Conservation (phyloP, 1,140 invertebrate species). For the Propsilocerus akamusi region DNA sequence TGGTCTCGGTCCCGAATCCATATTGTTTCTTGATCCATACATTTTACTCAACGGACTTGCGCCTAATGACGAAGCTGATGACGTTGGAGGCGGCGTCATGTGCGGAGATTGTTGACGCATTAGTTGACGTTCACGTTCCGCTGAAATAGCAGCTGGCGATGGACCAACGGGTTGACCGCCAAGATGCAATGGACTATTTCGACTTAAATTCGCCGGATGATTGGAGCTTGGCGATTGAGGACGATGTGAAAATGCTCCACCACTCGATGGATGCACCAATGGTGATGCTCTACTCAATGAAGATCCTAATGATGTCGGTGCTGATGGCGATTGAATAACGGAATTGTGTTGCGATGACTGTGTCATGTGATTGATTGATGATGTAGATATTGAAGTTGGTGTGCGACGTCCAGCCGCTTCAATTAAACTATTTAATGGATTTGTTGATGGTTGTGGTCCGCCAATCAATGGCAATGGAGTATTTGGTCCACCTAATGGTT, state of each 20-base stretch:
- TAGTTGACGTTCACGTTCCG: slow-evolving; percentile 22
- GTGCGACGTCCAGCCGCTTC: not conserved
- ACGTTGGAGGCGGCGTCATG: slow-evolving; percentile 22
- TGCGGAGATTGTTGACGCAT: slow-evolving; percentile 24
- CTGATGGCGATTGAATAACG: slow-evolving; percentile 7
- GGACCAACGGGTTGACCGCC: slow-evolving; percentile 20
- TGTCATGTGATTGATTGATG: slow-evolving; percentile 24
- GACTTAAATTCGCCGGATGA: slow-evolving; percentile 20
- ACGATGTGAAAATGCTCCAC: slow-evolving; percentile 11
- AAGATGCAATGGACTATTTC: slow-evolving; percentile 21
- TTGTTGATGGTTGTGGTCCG: not conserved
- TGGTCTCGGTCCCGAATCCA: not conserved
- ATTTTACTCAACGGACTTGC: slow-evolving; percentile 22
- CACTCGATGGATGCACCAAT: slow-evolving; percentile 10
- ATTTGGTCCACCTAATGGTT: not conserved
- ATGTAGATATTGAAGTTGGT: slow-evolving; percentile 5
- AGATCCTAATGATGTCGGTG: slow-evolving; percentile 10
- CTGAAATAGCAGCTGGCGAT: slow-evolving; percentile 19
- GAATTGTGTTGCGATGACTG: slow-evolving; percentile 20
- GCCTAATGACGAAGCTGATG: slow-evolving; percentile 21
- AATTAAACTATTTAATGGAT: slow-evolving; percentile 2
- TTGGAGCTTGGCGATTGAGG: slow-evolving; percentile 17
- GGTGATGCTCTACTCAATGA: slow-evolving; percentile 12
- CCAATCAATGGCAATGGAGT: not conserved
- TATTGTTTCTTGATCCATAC: slow-evolving; percentile 11